These are phyloP conservation scores for Tragelaphus eurycerus DNA, from an alignment of 2,797 vertebrate genomes.

Conservation along the genomic window DNA sequence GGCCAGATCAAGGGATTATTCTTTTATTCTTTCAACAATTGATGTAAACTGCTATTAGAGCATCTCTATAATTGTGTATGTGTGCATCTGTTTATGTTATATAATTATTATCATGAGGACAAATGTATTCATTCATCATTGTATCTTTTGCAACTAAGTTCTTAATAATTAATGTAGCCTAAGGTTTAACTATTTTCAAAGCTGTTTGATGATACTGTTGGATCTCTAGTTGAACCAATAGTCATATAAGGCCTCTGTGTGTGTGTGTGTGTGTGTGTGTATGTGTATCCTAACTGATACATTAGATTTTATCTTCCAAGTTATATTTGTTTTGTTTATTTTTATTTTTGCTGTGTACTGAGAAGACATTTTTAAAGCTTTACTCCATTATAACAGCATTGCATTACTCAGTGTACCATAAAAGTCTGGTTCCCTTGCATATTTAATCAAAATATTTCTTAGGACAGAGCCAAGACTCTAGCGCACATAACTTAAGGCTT, in stretches of 20 bases:
- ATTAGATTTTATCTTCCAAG: background rate
- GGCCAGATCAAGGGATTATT: background rate
- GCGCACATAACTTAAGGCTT: background rate
- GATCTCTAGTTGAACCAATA: background rate
- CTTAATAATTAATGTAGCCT: background rate
- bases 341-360: background rate
- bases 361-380: slow-evolving; percentile 6
- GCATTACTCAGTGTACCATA: background rate
- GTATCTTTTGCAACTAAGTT: background rate
- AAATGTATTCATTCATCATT: background rate
- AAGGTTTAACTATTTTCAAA: background rate
- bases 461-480: background rate
- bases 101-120: background rate
- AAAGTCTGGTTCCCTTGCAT: background rate
- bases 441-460: background rate
- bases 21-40: background rate
- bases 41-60: background rate
- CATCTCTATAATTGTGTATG: background rate
- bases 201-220: background rate
- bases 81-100: background rate
- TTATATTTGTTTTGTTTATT: background rate
- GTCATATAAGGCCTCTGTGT: background rate
- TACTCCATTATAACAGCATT: background rate
- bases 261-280: too few relatives aligned
- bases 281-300: background rate